Base-by-base conservation (phyloP, 2,113 vertebrate species). In the Corythoichthys haematopterus region DNA sequence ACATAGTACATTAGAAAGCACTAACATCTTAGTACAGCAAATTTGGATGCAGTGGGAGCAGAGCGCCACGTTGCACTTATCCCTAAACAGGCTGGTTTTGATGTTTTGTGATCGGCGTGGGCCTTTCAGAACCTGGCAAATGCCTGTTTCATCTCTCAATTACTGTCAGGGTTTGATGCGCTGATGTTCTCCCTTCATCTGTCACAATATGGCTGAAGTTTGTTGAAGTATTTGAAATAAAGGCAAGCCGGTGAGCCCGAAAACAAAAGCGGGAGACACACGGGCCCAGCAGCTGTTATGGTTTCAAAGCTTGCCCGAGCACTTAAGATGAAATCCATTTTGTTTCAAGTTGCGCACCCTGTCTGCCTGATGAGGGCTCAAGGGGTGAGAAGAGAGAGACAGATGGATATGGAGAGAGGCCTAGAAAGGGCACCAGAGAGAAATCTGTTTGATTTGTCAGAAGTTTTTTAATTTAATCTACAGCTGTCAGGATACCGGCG, bases 281-380 rank as follows among this genome's bases (percentile, higher is more conserved):
- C 70, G 78, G 71, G 75, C 78, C 70, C 90, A 81, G 91, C 93
- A 95, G 93, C 90, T 94, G 94, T 90, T 95, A 91, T 81, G 64
- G 79, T 97, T 98, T 97, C 94, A 98, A 98, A 98, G 94, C 88
- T 87, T 84, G 75, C 74, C 80, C 75, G 77, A 80, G 91, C 93
- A 91, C 94, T 98, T 95, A 93, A 98, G 94, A 96, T 93, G 92
- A 97, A 96, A 94, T 96, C 94, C 94, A 94, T 97, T 95, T 96
- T 86, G 93, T 97, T 98, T 98, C 91, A 97, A 95, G 94, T 94
- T 84, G 91, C 90, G 91, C 93, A 92, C 93, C 91, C 92, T 66
- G 69, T 92, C 86, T 91, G 92, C 93, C 85, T 91, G 89, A 93
- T 85, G 69, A 92, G 92, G 93, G 92, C 95, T 96, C 93, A 90